These are phyloP conservation scores for Chloroceryle inda DNA, from an alignment of 2,797 vertebrate genomes.

Conservation along the genomic window DNA sequence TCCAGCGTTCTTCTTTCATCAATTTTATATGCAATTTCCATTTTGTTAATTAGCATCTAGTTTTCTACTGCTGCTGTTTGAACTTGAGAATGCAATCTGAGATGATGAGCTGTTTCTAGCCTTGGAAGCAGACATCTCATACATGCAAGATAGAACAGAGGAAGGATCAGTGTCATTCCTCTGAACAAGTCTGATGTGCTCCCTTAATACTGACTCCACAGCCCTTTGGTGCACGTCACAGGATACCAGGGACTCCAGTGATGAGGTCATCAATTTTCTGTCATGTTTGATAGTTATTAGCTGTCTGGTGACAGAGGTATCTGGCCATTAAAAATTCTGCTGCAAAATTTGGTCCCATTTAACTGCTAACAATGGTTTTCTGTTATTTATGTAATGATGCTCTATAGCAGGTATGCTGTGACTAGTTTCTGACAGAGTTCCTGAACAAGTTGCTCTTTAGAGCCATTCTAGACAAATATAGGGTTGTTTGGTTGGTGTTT, in stretches of 20 bases:
- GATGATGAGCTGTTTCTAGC: not conserved
- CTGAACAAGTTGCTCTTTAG: not conserved
- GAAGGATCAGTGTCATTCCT: not conserved
- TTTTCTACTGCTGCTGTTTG: not conserved
- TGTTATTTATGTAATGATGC: not conserved
- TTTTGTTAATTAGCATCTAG: constrained; percentile 29
- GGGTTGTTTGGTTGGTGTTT: not conserved
- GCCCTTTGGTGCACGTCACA: not conserved
- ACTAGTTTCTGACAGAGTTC: not conserved
- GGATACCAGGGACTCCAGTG: not conserved
- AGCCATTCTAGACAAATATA: not conserved
- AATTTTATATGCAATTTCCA: not conserved
- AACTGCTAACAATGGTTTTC: not conserved
- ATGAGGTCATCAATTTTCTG: not conserved
- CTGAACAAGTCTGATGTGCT: not conserved
- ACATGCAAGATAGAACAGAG: not conserved
- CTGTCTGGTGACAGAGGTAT: not conserved
- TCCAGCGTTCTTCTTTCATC: not conserved
- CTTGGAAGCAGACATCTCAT: not conserved
- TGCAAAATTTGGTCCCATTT: not conserved
- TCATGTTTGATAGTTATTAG: not conserved
- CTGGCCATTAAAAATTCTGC: not conserved
- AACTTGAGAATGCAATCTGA: not conserved
- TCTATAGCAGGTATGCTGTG: not conserved
- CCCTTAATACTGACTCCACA: not conserved